Percentiles rank a stretch among this genome's conserved stretches.
Conservation (phyloP, 2,113 vertebrate species). For the Callionymus lyra region DNA sequence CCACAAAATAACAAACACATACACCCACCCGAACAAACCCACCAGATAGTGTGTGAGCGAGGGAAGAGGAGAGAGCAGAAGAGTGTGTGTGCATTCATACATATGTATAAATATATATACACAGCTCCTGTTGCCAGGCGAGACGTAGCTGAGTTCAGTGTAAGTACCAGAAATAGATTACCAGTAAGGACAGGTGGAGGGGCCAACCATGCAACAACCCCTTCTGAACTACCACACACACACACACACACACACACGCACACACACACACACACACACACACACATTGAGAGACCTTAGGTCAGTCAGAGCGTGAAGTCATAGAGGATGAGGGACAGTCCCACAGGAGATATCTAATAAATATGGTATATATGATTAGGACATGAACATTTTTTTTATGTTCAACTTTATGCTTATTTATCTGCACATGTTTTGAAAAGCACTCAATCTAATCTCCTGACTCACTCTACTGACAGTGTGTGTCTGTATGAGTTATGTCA, state of each 20-base stretch:
- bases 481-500: background rate
- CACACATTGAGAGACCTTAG: conserved; percentile 5
- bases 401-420: background rate
- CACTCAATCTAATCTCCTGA: background rate
- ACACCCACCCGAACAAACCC: conserved; percentile 6
- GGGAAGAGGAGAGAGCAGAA: too few species aligned
- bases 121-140: conserved; percentile 37
- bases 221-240: conserved; percentile 21
- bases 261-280: too few species aligned
- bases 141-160: conserved; percentile 30
- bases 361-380: too few species aligned
- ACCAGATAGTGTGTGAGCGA: background rate
- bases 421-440: background rate
- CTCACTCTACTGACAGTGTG: background rate
- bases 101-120: conserved; percentile 2
- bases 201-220: conserved; percentile 20
- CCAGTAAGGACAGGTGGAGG: conserved; percentile 38
- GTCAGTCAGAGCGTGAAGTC: conserved; percentile 7
- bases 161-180: conserved; percentile 39
- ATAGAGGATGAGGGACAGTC: conserved; percentile 1
- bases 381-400: conserved; percentile 1
- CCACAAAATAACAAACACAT: conserved; percentile 16
- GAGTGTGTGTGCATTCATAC: background rate
- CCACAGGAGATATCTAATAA: background rate
- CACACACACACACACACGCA: conserved; percentile 1